phyloP scores from a whole-genome alignment of 64 coral and sea anemone species.

The Acropora yongei region DNA sequence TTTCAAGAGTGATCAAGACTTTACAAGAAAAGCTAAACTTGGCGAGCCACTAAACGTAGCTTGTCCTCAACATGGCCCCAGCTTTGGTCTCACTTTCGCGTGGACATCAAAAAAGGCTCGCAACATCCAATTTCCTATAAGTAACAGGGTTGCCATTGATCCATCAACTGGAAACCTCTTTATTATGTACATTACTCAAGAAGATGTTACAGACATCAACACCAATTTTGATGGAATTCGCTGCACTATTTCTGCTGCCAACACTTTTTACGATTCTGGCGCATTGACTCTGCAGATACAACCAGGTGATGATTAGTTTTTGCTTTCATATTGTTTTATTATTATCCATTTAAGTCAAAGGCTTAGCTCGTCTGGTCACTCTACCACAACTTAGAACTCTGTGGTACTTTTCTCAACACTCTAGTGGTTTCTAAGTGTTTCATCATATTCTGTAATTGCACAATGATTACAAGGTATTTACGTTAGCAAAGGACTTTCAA shows the following conservation, averaged over 20 bases:
- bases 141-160: background rate
- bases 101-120: background rate
- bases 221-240: background rate
- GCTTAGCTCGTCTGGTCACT: too few relatives aligned
- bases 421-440: too few relatives aligned
- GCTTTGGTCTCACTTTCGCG: background rate
- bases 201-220: background rate
- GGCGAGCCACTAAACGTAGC: background rate
- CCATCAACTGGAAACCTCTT: slow-evolving; percentile 26
- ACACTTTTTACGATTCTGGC: background rate
- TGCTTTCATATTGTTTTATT: background rate
- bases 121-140: background rate
- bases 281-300: background rate
- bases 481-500: too few relatives aligned
- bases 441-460: too few relatives aligned
- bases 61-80: background rate
- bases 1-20: background rate
- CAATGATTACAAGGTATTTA: too few relatives aligned
- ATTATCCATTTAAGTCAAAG: too few relatives aligned
- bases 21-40: background rate
- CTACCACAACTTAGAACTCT: too few relatives aligned
- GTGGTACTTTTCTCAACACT: too few relatives aligned
- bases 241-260: slow-evolving; percentile 29
- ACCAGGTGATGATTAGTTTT: background rate
- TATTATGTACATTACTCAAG: slow-evolving; percentile 16